phyloP scores from a whole-genome alignment of 2,797 vertebrate genomes.

The Pyrocephalus nanus region DNA sequence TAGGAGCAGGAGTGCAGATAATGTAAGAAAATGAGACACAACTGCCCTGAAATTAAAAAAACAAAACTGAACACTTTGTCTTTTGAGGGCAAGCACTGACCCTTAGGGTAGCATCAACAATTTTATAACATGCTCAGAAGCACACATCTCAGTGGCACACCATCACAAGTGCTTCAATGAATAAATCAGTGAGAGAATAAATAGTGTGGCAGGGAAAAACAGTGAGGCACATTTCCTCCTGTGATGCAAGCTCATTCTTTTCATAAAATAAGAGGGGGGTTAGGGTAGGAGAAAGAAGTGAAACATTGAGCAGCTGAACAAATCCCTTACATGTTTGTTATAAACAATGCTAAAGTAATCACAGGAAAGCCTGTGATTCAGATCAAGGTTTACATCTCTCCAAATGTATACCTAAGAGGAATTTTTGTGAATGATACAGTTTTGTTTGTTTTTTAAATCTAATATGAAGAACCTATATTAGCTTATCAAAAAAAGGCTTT shows the following conservation, averaged over 20 bases:
- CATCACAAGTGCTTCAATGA: background rate
- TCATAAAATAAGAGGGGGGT: background rate
- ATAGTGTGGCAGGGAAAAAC: background rate
- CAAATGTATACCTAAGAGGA: background rate
- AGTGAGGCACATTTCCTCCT: background rate
- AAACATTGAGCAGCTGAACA: background rate
- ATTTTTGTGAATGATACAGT: background rate
- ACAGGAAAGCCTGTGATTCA: background rate
- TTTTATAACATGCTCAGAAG: background rate
- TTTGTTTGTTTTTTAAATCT: background rate
- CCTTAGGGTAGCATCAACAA: background rate
- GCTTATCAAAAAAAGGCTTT: background rate
- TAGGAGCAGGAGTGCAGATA: background rate
- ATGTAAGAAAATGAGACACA: background rate
- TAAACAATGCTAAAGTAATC: background rate
- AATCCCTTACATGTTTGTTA: background rate
- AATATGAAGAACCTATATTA: background rate
- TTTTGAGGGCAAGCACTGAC: background rate
- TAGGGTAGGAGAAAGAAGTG: background rate
- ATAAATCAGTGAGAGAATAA: slow-evolving; percentile 18
- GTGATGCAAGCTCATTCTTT: background rate
- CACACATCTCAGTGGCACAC: background rate
- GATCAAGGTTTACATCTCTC: background rate
- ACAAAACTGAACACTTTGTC: background rate
- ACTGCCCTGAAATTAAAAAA: background rate